Conservation (phyloP, 2,888 invertebrate species). For the Cheilosia scutellata region DNA sequence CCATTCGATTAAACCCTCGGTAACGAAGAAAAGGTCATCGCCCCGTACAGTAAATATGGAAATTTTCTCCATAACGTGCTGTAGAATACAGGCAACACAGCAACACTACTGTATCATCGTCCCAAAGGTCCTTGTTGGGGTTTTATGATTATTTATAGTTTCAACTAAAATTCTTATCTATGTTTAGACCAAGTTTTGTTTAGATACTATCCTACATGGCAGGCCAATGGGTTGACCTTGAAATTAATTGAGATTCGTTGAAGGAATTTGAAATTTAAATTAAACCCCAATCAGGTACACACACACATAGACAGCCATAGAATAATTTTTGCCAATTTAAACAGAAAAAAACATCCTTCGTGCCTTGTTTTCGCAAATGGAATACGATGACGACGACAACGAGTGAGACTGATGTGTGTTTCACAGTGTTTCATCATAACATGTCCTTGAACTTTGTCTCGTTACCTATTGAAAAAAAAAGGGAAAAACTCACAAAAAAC, state of each 20-base stretch:
- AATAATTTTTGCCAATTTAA: conserved; percentile 19
- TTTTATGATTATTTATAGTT: neutral
- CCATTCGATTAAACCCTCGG: conserved; percentile 56
- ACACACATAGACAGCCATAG: neutral
- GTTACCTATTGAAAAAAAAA: conserved; percentile 23
- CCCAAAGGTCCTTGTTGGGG: conserved; percentile 2
- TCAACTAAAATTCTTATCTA: neutral
- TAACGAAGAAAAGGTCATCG: conserved; percentile 38
- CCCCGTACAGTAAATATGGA: conserved; percentile 24
- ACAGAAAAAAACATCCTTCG: neutral
- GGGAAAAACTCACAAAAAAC: conserved; percentile 5
- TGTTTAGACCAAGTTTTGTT: neutral
- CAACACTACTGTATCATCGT: neutral
- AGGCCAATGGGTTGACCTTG: conserved; percentile 25
- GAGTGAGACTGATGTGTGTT: conserved; percentile 1
- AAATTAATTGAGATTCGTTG: conserved; percentile 54
- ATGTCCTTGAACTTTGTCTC: conserved; percentile 67
- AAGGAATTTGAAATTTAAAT: conserved; percentile 42
- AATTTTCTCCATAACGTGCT: neutral
- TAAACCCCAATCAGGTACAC: conserved; percentile 26
- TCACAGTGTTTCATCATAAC: conserved; percentile 17
- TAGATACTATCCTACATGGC: neutral
- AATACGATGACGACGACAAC: no score
- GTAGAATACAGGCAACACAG: neutral
- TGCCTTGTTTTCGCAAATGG: conserved; percentile 20